Evolutionary conservation across 2,888 invertebrate species (phyloP).

Genomic region (Nudaria mundana): DNA sequence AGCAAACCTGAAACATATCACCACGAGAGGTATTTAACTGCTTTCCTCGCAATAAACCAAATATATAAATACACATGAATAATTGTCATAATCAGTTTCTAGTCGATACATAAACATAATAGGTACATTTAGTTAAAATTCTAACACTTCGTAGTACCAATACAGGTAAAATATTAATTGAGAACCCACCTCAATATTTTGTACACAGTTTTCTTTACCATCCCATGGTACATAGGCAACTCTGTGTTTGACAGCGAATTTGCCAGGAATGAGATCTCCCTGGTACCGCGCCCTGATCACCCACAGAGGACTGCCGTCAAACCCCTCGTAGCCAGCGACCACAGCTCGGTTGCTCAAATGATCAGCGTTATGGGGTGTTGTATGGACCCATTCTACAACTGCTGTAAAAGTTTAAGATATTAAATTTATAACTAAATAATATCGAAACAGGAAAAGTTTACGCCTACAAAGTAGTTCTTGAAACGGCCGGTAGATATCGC

Average conservation of each 20-base stretch:
- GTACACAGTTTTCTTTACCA: constrained; percentile 57
- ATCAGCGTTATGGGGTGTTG: constrained; percentile 44
- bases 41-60: too few relatives aligned
- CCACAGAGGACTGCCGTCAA: constrained; percentile 71
- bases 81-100: too few relatives aligned
- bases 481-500: too few relatives aligned
- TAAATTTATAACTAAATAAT: too few relatives aligned
- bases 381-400: constrained; percentile 59
- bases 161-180: too few relatives aligned
- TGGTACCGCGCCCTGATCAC: constrained; percentile 61
- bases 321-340: constrained; percentile 66
- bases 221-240: constrained; percentile 68
- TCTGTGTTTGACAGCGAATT: constrained; percentile 62
- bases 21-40: too few relatives aligned
- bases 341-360: constrained; percentile 55
- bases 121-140: too few relatives aligned
- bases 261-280: constrained; percentile 69
- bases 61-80: too few relatives aligned
- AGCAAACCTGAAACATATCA: constrained; percentile 57
- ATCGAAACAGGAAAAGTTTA: too few relatives aligned
- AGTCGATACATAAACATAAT: too few relatives aligned
- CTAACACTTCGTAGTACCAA: too few relatives aligned
- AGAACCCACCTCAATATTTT: constrained; percentile 56
- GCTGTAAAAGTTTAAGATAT: constrained; percentile 38
- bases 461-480: too few relatives aligned